Evolutionary conservation across 2,888 invertebrate genomes (phyloP).

Genomic region (Trichogramma dendrolimi): DNA sequence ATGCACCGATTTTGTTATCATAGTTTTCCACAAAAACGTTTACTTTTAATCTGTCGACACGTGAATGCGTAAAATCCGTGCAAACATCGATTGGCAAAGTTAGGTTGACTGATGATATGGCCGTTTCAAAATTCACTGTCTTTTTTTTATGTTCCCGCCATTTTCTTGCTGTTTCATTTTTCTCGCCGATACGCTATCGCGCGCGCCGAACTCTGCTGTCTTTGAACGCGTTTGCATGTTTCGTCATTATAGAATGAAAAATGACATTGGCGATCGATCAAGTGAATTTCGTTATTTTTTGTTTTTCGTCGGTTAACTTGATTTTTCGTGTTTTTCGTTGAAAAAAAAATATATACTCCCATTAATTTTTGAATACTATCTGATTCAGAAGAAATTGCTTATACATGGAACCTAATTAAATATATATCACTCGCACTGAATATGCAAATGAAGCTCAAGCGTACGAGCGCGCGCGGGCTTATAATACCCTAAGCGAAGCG

Average conservation of each 20-base stretch:
- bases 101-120: too few species aligned
- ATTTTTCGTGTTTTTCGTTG: not conserved
- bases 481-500: not conserved
- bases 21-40: too few species aligned
- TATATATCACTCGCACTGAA: not conserved
- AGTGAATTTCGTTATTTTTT: not conserved
- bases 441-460: too few species aligned
- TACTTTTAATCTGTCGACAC: too few species aligned
- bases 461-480: too few species aligned
- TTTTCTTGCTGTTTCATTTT: conserved; percentile 5
- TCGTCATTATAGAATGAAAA: not conserved
- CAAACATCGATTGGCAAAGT: too few species aligned
- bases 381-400: conserved; percentile 1
- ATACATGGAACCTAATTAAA: not conserved
- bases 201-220: conserved; percentile 2
- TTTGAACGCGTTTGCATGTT: not conserved
- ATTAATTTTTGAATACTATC: not conserved
- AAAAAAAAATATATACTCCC: not conserved
- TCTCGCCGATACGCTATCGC: not conserved
- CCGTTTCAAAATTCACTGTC: too few species aligned
- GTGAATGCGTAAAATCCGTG: too few species aligned
- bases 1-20: too few species aligned
- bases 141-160: not conserved
- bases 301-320: not conserved
- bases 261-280: not conserved